A percentile compares a stretch with the other conserved stretches of the same genome.
phyloP scores from a whole-genome alignment of 2,797 vertebrate species.

The Crenuchus spilurus region DNA sequence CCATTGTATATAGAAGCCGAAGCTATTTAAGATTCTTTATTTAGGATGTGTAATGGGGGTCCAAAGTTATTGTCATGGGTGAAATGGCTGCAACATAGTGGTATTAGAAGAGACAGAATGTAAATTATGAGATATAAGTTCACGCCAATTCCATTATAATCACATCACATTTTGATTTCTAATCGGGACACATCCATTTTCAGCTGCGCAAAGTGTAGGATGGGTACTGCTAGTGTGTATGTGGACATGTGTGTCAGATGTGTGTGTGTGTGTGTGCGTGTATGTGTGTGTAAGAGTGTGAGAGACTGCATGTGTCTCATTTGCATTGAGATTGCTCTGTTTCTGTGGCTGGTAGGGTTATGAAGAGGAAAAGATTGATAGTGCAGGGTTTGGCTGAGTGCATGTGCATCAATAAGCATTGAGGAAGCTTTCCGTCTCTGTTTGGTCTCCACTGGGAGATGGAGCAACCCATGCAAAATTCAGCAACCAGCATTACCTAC shows the following conservation, averaged over 20 bases:
- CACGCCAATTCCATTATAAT: no score
- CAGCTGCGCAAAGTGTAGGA: not conserved
- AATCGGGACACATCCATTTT: not conserved
- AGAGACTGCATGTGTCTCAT: constrained; percentile 35
- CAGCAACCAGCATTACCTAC: constrained; percentile 40
- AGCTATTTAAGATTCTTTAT: no score
- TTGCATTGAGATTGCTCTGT: constrained; percentile 57
- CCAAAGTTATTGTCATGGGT: no score
- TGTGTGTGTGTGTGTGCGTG: constrained; percentile 12
- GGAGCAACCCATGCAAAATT: constrained; percentile 55
- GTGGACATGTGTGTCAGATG: not conserved
- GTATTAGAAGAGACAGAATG: no score
- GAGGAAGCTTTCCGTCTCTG: constrained; percentile 54
- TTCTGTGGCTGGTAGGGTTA: constrained; percentile 12
- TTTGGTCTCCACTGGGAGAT: constrained; percentile 37
- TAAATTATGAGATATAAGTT: no score
- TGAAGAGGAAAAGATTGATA: constrained; percentile 50
- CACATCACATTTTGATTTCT: not conserved
- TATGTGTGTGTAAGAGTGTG: constrained; percentile 24
- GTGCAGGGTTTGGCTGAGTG: constrained; percentile 30
- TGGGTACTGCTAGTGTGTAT: not conserved
- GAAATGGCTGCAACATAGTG: no score
- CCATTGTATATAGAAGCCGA: no score
- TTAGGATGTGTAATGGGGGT: no score
- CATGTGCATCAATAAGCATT: constrained; percentile 48